Evolutionary conservation across 2,113 vertebrate genomes (phyloP).

Genomic region (Tupaia tana): DNA sequence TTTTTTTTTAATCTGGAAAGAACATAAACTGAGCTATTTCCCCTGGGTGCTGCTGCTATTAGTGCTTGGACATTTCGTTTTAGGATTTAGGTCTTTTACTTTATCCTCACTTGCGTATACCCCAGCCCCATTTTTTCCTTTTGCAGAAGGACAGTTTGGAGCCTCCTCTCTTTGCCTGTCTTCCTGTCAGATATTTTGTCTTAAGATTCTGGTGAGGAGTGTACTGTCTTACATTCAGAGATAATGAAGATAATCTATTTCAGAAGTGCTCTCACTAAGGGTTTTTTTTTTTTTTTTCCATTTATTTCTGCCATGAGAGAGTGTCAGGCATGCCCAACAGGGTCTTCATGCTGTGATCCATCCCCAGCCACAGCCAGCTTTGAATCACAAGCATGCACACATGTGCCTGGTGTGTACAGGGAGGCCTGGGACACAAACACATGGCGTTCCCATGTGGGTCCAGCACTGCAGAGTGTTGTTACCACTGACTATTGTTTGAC

Average conservation of each 20-base stretch:
- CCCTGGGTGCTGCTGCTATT: not conserved
- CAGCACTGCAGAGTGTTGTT: too few species aligned
- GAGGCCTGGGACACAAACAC: too few species aligned
- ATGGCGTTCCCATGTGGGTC: too few species aligned
- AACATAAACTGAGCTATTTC: slow-evolving; percentile 34
- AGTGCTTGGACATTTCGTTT: slow-evolving; percentile 4
- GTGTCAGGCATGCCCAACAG: too few species aligned
- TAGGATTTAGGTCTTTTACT: not conserved
- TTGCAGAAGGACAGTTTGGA: not conserved
- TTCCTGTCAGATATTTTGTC: not conserved
- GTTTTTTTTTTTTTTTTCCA: too few species aligned
- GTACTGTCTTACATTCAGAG: not conserved
- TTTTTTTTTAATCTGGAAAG: slow-evolving; percentile 53
- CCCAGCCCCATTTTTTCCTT: not conserved
- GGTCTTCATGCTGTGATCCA: too few species aligned
- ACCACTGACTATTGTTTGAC: too few species aligned
- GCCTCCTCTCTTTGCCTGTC: not conserved
- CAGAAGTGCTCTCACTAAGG: not conserved
- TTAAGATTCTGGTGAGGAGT: not conserved
- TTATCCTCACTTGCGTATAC: not conserved
- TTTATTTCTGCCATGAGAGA: too few species aligned
- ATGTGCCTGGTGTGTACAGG: too few species aligned
- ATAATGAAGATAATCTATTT: not conserved
- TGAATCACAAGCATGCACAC: too few species aligned
- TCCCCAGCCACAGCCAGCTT: too few species aligned